Percentiles rank a stretch among this genome's conserved stretches.
Evolutionary conservation across 2,113 vertebrate species (phyloP).

Genomic region (Agapornis roseicollis): DNA sequence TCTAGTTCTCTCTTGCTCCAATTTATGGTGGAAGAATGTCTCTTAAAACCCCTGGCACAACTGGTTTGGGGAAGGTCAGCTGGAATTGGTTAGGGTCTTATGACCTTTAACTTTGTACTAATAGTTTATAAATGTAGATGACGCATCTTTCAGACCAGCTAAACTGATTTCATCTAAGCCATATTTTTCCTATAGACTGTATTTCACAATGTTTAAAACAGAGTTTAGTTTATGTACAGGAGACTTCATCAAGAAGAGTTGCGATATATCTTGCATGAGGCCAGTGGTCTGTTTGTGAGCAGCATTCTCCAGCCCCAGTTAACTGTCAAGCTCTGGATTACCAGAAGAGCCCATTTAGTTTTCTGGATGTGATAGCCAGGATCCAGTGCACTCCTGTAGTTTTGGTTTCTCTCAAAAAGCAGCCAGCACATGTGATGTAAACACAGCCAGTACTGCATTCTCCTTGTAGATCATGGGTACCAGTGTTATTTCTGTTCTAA

Average conservation of each 20-base stretch:
- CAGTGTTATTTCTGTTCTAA: not conserved
- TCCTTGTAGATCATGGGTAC: not conserved
- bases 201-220: not conserved
- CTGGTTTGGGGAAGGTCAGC: not conserved
- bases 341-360: not conserved
- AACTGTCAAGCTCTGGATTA: not conserved
- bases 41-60: not conserved
- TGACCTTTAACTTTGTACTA: not conserved
- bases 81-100: not conserved
- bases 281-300: not conserved
- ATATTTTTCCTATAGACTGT: not conserved
- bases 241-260: not conserved
- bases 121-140: not conserved
- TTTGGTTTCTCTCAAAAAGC: not conserved
- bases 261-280: not conserved
- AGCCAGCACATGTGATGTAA: not conserved
- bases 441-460: not conserved
- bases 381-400: not conserved
- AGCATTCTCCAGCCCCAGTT: not conserved
- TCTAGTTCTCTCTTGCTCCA: not conserved
- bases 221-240: not conserved
- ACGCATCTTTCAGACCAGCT: not conserved
- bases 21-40: fast-evolving
- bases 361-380: not conserved
- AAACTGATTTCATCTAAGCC: not conserved